Evolutionary conservation across 1,140 invertebrate species (phyloP).

Genomic region (Agraylea sexmaculata): DNA sequence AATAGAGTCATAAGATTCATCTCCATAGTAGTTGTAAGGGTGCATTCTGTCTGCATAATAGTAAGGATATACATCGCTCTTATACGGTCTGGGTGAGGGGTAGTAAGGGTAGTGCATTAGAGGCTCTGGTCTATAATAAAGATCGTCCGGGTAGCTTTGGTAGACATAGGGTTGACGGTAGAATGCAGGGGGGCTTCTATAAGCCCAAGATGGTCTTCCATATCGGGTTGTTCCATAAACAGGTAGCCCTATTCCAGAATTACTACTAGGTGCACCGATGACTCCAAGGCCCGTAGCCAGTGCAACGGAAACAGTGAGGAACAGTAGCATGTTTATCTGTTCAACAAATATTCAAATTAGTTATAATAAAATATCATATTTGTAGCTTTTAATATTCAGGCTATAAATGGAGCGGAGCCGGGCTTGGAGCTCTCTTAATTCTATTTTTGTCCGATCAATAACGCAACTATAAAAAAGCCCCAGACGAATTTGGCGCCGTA

Average conservation of each 20-base stretch:
- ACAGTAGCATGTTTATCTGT: slow-evolving; percentile 13
- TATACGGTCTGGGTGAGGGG: slow-evolving; percentile 24
- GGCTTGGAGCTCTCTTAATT: slow-evolving; percentile 15
- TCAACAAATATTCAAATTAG: slow-evolving; percentile 9
- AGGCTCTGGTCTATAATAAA: slow-evolving; percentile 34
- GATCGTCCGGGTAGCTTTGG: slow-evolving; percentile 42
- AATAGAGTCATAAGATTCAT: slow-evolving; percentile 20
- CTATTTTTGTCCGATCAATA: slow-evolving; percentile 23
- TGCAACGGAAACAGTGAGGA: not conserved
- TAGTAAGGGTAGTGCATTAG: slow-evolving; percentile 27
- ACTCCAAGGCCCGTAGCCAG: slow-evolving; percentile 5
- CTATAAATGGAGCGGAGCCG: slow-evolving; percentile 9
- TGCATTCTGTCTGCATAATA: slow-evolving; percentile 29
- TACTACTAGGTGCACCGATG: slow-evolving; percentile 4
- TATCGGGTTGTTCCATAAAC: slow-evolving; percentile 38
- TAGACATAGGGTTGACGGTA: slow-evolving; percentile 36
- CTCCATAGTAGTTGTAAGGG: slow-evolving; percentile 27
- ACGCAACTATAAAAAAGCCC: slow-evolving; percentile 17
- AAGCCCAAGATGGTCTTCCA: slow-evolving; percentile 26
- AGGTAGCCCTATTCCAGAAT: slow-evolving; percentile 27
- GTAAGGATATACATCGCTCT: slow-evolving; percentile 34
- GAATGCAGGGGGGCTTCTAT: slow-evolving; percentile 26
- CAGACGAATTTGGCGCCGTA: slow-evolving; percentile 18
- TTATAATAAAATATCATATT: slow-evolving; percentile 1
- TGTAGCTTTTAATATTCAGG: not conserved